A percentile compares a stretch with the other conserved stretches of the same genome.
Conservation (phyloP, 2,888 invertebrate genomes). For the Epinotia ramella region DNA sequence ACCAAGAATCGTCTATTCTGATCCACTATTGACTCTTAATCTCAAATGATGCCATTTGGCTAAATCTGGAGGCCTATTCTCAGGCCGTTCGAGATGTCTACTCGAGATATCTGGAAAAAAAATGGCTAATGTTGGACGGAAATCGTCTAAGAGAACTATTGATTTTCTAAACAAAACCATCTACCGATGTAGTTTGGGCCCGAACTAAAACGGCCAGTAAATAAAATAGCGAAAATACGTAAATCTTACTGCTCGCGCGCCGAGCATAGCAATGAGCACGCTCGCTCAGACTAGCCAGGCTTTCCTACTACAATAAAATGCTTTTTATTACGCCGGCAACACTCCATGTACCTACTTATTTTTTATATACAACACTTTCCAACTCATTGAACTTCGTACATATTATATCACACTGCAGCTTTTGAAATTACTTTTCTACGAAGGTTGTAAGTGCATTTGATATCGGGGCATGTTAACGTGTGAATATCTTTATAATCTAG, state of each 20-base stretch:
- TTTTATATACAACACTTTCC: background rate
- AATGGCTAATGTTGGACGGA: background rate
- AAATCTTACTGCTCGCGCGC: constrained; percentile 28
- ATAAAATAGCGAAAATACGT: constrained; percentile 30
- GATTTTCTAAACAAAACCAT: constrained; percentile 22
- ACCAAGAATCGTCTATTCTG: no score
- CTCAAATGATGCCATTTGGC: no score
- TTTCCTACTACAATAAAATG: constrained; percentile 7
- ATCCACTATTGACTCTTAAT: no score
- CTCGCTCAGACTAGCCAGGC: background rate
- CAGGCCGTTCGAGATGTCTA: no score
- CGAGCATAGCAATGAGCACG: constrained; percentile 29
- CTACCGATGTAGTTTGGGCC: background rate
- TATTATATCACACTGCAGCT: no score
- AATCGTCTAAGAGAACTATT: background rate
- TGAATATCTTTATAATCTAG: no score
- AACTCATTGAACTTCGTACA: no score
- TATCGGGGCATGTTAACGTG: no score
- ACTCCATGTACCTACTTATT: constrained; percentile 7
- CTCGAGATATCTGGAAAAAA: no score
- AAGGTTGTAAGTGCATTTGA: no score
- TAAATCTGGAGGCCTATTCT: no score
- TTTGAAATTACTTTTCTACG: no score
- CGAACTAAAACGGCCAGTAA: constrained; percentile 27
- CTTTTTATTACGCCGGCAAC: background rate